A percentile compares a stretch with the other conserved stretches of the same genome.
Conservation (phyloP, 53 echinoderm and acorn worm genomes). For the Patiria pectinifera region DNA sequence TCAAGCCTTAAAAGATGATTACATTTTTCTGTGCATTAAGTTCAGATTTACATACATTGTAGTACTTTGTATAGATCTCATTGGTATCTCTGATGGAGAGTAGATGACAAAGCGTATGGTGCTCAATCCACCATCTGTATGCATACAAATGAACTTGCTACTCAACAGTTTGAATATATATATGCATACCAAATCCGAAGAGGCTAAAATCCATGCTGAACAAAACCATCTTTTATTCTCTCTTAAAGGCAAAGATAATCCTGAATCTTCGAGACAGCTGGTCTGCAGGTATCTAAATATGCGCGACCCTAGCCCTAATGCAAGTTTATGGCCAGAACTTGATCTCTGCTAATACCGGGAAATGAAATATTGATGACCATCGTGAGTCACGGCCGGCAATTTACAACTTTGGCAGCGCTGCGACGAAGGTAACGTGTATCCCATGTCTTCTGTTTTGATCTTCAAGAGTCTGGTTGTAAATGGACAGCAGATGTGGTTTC, state of each 20-base stretch:
- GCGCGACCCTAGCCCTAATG: background rate
- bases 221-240: background rate
- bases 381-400: slow-evolving; percentile 35
- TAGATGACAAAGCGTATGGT: too few species aligned
- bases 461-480: slow-evolving; percentile 1
- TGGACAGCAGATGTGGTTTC: slow-evolving; percentile 4
- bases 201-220: background rate
- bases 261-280: background rate
- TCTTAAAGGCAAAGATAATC: background rate
- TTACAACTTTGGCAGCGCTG: background rate
- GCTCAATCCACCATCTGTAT: too few species aligned
- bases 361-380: slow-evolving; percentile 52
- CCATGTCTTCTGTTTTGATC: background rate
- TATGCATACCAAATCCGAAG: too few species aligned
- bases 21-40: too few species aligned
- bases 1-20: too few species aligned
- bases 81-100: too few species aligned
- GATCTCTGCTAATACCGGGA: slow-evolving; percentile 20
- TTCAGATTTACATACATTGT: too few species aligned
- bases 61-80: too few species aligned
- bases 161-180: background rate
- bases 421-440: background rate
- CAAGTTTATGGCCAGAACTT: slow-evolving; percentile 12
- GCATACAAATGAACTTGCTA: too few species aligned
- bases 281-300: background rate